Conservation (phyloP, 2,113 vertebrate genomes). For the Mus spicilegus region DNA sequence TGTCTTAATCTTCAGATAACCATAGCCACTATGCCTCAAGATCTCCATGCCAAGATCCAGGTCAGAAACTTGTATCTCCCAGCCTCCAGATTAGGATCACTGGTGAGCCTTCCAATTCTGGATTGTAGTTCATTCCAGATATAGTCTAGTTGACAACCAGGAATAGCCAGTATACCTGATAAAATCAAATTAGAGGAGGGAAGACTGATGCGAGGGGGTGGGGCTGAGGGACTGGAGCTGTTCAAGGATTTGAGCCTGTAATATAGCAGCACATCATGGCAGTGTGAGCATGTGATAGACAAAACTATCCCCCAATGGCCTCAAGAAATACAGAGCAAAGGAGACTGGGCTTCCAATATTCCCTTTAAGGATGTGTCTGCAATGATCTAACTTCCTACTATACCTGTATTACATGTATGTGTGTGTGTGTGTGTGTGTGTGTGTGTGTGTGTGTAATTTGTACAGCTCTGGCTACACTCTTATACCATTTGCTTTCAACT, state of each 20-base stretch:
- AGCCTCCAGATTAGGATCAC: too few species aligned
- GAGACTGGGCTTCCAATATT: background rate
- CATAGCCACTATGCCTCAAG: too few species aligned
- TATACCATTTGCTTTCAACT: background rate
- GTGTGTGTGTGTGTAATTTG: too few species aligned
- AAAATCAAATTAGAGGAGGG: background rate
- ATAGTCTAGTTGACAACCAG: too few species aligned
- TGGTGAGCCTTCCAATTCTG: too few species aligned
- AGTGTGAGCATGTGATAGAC: background rate
- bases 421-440: too few species aligned
- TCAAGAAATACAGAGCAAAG: background rate
- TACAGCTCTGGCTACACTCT: background rate
- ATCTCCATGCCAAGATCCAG: too few species aligned
- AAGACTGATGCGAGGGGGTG: background rate
- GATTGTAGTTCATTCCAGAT: too few species aligned
- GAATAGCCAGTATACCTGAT: background rate
- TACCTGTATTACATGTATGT: too few species aligned
- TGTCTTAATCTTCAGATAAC: too few species aligned
- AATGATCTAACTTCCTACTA: background rate
- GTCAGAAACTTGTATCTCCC: too few species aligned
- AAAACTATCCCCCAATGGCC: fast-evolving
- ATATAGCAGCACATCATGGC: too few species aligned
- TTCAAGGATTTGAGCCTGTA: background rate
- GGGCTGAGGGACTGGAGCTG: background rate
- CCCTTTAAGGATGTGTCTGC: background rate